A percentile compares a stretch with the other conserved stretches of the same genome.
Conservation (phyloP, 2,113 vertebrate species). For the Seriola rivoliana region DNA sequence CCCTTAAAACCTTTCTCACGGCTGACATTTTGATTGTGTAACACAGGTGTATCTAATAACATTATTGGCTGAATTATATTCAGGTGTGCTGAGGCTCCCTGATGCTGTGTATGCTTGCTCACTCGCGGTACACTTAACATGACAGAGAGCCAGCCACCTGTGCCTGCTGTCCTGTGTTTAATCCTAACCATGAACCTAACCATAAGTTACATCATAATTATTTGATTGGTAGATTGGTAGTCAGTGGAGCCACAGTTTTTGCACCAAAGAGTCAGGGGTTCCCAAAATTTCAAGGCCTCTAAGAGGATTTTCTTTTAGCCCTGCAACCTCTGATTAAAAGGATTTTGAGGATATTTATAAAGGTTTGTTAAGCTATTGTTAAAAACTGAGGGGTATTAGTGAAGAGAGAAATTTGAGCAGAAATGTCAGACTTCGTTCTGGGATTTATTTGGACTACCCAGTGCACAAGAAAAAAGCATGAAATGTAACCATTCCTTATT, state of each 20-base stretch:
- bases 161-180: background rate
- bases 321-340: background rate
- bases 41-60: background rate
- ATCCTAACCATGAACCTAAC: background rate
- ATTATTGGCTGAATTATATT: background rate
- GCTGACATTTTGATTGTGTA: background rate
- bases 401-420: background rate
- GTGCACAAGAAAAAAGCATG: background rate
- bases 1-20: too few species aligned
- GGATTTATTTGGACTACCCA: background rate
- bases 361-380: background rate
- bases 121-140: too few species aligned
- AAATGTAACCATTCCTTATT: background rate
- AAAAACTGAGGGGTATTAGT: background rate
- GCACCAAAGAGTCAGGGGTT: background rate
- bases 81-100: background rate
- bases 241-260: background rate
- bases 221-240: conserved; percentile 4
- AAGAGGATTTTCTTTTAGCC: background rate
- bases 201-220: background rate
- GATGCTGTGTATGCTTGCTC: background rate
- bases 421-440: background rate
- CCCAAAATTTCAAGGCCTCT: background rate
- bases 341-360: background rate
- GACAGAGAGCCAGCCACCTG: background rate